Evolutionary conservation across 2,113 vertebrate species (phyloP).

Genomic region (Butorides virescens): DNA sequence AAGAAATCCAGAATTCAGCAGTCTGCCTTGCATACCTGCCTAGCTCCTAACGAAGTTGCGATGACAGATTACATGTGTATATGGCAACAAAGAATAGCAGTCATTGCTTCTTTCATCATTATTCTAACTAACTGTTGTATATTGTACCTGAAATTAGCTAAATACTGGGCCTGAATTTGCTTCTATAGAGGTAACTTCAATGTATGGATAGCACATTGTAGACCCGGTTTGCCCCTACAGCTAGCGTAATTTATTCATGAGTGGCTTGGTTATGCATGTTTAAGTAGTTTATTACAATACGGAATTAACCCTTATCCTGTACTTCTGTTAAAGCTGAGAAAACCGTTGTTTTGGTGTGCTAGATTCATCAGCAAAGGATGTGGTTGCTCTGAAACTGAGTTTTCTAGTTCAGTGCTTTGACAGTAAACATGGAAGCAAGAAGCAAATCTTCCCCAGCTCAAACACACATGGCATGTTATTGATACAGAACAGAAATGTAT

Average conservation of each 20-base stretch:
- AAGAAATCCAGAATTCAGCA: background rate
- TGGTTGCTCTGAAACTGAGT: background rate
- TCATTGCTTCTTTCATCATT: background rate
- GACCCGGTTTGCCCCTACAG: background rate
- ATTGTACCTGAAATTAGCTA: background rate
- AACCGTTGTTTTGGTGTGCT: background rate
- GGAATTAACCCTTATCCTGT: background rate
- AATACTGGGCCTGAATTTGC: background rate
- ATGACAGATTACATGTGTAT: background rate
- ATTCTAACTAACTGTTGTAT: background rate
- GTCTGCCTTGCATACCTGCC: background rate
- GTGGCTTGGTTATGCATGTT: background rate
- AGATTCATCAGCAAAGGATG: background rate
- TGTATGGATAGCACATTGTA: background rate
- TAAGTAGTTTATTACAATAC: background rate
- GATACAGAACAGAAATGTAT: background rate
- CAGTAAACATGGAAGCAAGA: background rate
- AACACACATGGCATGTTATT: background rate
- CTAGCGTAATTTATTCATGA: background rate
- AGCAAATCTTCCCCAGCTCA: background rate
- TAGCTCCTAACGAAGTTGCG: background rate
- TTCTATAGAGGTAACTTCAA: background rate
- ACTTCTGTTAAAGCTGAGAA: background rate
- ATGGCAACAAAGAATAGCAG: background rate
- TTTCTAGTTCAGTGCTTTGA: background rate